A percentile compares a stretch with the other conserved stretches of the same genome.
Evolutionary conservation across 2,113 vertebrate species (phyloP).

Genomic region (Arvicanthis niloticus): DNA sequence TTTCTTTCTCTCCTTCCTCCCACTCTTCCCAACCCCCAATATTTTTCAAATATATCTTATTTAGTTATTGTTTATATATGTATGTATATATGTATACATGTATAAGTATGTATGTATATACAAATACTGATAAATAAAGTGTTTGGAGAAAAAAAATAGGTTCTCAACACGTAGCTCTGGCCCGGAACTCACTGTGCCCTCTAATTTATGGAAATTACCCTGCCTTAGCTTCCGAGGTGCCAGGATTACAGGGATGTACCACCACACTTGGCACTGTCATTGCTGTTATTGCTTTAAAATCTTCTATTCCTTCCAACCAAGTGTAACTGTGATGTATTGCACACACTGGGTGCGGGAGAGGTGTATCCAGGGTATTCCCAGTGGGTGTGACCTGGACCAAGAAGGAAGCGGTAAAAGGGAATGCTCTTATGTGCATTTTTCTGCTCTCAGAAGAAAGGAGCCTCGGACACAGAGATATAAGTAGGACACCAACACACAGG

Average conservation of each 20-base stretch:
- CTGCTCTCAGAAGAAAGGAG: neutral
- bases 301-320: neutral
- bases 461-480: fast-evolving
- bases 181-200: neutral
- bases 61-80: too few relatives aligned
- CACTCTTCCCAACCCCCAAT: too few relatives aligned
- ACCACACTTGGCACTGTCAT: neutral
- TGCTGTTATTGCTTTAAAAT: neutral
- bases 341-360: neutral
- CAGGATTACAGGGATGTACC: too few relatives aligned
- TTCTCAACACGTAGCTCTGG: neutral
- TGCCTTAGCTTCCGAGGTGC: neutral
- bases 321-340: neutral
- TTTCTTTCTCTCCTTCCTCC: too few relatives aligned
- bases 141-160: too few relatives aligned
- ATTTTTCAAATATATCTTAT: too few relatives aligned
- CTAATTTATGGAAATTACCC: neutral
- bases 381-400: neutral
- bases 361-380: neutral
- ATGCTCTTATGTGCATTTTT: neutral
- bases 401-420: neutral
- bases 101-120: too few relatives aligned
- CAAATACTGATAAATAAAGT: too few relatives aligned
- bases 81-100: too few relatives aligned
- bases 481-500: neutral